These are phyloP conservation scores for Drosophila ogumai DNA, from an alignment of 1,140 invertebrate species.

Conservation along the genomic window DNA sequence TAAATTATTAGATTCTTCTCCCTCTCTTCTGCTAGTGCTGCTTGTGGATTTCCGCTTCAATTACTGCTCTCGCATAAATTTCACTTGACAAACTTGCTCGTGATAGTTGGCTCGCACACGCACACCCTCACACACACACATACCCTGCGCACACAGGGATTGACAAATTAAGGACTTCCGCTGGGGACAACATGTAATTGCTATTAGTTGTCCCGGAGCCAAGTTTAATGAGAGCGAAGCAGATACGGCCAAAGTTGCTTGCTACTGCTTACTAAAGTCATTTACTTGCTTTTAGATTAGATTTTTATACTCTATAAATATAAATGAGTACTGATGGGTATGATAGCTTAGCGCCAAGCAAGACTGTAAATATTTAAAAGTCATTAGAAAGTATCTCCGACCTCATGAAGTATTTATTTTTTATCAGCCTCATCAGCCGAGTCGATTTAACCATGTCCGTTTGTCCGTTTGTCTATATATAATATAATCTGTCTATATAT, in stretches of 20 bases:
- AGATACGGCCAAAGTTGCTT: constrained; percentile 1
- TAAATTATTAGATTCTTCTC: constrained; percentile 79
- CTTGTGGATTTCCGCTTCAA: constrained; percentile 83
- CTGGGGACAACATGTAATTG: constrained; percentile 55
- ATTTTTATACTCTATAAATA: not conserved
- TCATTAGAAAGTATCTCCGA: no score
- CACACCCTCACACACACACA: constrained; percentile 13
- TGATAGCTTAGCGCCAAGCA: not conserved
- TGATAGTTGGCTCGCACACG: constrained; percentile 54
- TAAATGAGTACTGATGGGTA: not conserved
- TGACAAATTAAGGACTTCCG: constrained; percentile 74
- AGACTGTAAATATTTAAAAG: not conserved
- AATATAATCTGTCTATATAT: no score
- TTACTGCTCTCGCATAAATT: constrained; percentile 80
- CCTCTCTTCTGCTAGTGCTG: constrained; percentile 15
- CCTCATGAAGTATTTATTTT: no score
- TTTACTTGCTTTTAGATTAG: constrained; percentile 12
- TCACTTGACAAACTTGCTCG: constrained; percentile 78
- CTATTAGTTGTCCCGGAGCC: constrained; percentile 44
- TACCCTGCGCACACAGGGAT: constrained; percentile 12
- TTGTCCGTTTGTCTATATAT: no score
- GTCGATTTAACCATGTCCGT: no score
- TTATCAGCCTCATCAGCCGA: no score
- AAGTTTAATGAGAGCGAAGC: constrained; percentile 45
- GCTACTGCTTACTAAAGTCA: constrained; percentile 4